Conservation (phyloP, 1,140 invertebrate species). For the Lysiphlebus fabarum region DNA sequence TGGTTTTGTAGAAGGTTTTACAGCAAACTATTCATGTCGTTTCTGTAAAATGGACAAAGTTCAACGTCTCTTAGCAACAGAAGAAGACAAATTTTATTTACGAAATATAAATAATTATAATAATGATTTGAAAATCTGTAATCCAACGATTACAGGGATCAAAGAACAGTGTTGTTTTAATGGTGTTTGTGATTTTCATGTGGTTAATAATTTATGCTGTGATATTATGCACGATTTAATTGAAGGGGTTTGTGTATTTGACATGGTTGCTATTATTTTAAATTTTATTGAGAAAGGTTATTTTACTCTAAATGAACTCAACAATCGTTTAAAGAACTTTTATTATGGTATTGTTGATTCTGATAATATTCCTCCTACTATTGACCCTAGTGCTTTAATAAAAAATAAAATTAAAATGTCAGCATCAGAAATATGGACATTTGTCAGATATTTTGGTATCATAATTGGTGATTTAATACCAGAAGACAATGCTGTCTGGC, state of each 20-base stretch:
- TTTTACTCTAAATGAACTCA: neutral
- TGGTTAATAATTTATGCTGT: neutral
- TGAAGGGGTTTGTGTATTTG: neutral
- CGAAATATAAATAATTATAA: neutral
- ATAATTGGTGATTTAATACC: conserved; percentile 11
- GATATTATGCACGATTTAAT: conserved; percentile 14
- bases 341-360: conserved; percentile 5
- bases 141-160: neutral
- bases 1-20: conserved; percentile 4
- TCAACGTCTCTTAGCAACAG: neutral
- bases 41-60: conserved; percentile 9
- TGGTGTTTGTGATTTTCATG: neutral
- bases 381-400: neutral
- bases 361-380: conserved; percentile 5
- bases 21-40: conserved; percentile 1
- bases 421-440: conserved; percentile 13
- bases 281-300: neutral
- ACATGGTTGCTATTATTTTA: neutral
- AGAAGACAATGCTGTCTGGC: neutral
- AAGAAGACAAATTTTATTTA: conserved; percentile 3
- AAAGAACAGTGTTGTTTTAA: conserved; percentile 3
- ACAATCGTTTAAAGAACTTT: neutral
- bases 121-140: neutral
- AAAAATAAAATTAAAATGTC: conserved; percentile 11
- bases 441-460: conserved; percentile 12